Conservation (phyloP, 2,797 vertebrate species). For the Rhabdomys pumilio region DNA sequence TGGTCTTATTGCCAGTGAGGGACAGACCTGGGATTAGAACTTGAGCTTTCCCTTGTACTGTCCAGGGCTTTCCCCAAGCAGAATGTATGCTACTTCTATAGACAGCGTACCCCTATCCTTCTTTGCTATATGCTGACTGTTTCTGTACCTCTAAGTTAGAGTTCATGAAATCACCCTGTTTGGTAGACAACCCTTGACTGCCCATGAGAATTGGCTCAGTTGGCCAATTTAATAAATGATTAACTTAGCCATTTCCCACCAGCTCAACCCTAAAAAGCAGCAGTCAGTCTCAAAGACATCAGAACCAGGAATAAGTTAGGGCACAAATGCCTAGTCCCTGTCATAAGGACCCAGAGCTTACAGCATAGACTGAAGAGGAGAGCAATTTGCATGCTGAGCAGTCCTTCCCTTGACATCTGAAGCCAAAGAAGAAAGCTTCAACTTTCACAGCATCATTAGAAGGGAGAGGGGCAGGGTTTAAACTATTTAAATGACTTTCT, state of each 20-base stretch:
- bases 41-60: neutral
- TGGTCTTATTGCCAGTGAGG: neutral
- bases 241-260: neutral
- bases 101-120: neutral
- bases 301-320: neutral
- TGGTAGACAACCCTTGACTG: neutral
- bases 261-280: neutral
- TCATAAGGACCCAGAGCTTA: neutral
- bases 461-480: neutral
- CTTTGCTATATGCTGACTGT: neutral
- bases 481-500: conserved; percentile 4
- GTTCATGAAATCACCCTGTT: neutral
- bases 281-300: neutral
- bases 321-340: neutral
- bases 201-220: neutral
- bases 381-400: neutral
- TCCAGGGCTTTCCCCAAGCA: neutral
- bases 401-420: neutral
- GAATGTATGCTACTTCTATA: neutral
- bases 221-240: conserved; percentile 8
- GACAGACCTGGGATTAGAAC: neutral
- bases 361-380: conserved; percentile 15
- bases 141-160: neutral
- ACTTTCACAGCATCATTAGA: conserved; percentile 19
- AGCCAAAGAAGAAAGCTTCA: conserved; percentile 25